Percentiles rank a stretch among this genome's conserved stretches.
Evolutionary conservation across 92 coral and sea anemone genomes (phyloP).

Genomic region (Porites evermanni): DNA sequence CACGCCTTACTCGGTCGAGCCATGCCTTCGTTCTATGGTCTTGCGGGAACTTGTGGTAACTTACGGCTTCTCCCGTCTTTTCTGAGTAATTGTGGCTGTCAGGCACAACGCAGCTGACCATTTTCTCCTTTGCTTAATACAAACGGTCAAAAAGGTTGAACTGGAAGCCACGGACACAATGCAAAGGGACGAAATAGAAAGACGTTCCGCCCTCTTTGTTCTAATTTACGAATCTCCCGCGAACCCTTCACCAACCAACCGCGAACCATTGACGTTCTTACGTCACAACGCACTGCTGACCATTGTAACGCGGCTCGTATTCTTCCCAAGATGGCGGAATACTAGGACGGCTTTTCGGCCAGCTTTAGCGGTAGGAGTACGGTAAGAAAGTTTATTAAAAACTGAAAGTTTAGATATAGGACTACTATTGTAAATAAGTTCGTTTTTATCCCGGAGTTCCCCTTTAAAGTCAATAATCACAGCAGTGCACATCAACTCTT

Average conservation of each 20-base stretch:
- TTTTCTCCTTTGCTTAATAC: too few species aligned
- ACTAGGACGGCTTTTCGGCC: too few species aligned
- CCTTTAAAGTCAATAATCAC: neutral
- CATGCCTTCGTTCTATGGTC: slow-evolving; percentile 44
- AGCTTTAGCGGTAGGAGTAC: too few species aligned
- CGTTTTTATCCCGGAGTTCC: neutral
- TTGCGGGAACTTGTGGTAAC: slow-evolving; percentile 60
- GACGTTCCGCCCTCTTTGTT: too few species aligned
- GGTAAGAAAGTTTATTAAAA: too few species aligned
- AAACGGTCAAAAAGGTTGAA: too few species aligned
- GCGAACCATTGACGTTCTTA: neutral
- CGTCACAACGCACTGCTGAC: slow-evolving; percentile 2
- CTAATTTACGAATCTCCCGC: neutral
- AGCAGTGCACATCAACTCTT: too few species aligned
- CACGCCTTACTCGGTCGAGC: slow-evolving; percentile 46
- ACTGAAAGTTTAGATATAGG: too few species aligned
- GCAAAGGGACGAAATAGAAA: too few species aligned
- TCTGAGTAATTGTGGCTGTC: slow-evolving; percentile 61
- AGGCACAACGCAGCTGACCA: slow-evolving; percentile 38
- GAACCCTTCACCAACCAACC: neutral
- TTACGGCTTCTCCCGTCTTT: slow-evolving; percentile 42
- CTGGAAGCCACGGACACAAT: too few species aligned
- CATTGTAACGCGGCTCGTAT: slow-evolving; percentile 2
- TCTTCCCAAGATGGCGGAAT: too few species aligned
- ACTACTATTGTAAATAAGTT: neutral